A percentile compares a stretch with the other conserved stretches of the same genome.
Conservation (phyloP, 2,888 invertebrate genomes). For the Oscheius sp. region DNA sequence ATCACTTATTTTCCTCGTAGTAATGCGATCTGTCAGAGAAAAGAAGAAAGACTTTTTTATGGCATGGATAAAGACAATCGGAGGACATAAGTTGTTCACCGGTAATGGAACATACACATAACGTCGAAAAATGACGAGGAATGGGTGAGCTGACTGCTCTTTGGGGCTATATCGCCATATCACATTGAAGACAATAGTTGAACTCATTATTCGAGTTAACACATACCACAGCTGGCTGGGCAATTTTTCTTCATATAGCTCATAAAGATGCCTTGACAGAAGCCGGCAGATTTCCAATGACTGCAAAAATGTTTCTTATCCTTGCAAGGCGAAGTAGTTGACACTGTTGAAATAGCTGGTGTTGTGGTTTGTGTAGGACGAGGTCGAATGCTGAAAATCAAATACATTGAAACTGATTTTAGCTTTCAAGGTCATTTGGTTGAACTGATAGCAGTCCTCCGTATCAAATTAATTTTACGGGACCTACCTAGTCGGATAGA, state of each 20-base stretch:
- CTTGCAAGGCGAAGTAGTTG: slow-evolving; percentile 38
- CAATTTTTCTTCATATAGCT: slow-evolving; percentile 69
- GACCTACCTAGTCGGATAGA: slow-evolving; percentile 43
- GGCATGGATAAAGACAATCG: slow-evolving; percentile 5
- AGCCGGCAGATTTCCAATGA: slow-evolving; percentile 68
- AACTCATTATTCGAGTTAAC: slow-evolving; percentile 39
- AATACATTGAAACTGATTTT: background rate
- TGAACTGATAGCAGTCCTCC: slow-evolving; percentile 13
- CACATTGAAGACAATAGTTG: slow-evolving; percentile 14
- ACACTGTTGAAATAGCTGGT: slow-evolving; percentile 34
- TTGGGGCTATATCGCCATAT: background rate
- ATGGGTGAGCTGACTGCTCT: slow-evolving; percentile 20
- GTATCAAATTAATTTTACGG: background rate
- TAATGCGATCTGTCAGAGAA: background rate
- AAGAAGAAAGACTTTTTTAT: background rate
- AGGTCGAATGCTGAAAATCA: slow-evolving; percentile 15
- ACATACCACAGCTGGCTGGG: slow-evolving; percentile 60
- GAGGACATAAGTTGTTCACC: slow-evolving; percentile 24
- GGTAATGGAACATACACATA: slow-evolving; percentile 31
- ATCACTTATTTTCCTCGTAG: slow-evolving; percentile 20
- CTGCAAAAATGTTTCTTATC: slow-evolving; percentile 67
- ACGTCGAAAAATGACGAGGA: slow-evolving; percentile 15
- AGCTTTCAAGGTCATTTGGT: slow-evolving; percentile 4
- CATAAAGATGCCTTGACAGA: slow-evolving; percentile 67
- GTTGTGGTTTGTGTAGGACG: slow-evolving; percentile 21